Evolutionary conservation across 2,797 vertebrate species (phyloP), one percentile per base, ranked within the genome.

Genomic region (Graptemys geographica): DNA sequence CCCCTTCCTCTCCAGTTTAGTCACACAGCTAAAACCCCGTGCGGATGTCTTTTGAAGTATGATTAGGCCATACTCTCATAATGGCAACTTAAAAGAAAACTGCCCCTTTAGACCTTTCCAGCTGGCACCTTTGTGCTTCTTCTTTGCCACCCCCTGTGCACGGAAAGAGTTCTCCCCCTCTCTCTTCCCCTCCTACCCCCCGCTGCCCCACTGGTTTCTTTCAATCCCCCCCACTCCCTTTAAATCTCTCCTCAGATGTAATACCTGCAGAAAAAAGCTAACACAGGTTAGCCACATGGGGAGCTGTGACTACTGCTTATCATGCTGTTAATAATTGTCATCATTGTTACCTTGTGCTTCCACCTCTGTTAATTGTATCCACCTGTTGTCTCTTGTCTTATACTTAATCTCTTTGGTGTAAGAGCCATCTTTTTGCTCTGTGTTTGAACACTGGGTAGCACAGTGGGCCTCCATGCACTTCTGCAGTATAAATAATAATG

Each of bases 401-500:
- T 27, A 78, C 44, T 49, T 31, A 49, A 28, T 28, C 74, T 49
- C 74, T 31, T 74, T 69, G 56, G 62, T 52, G 31, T 15, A 82
- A 84, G 53, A 85, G 8, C 47, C 0, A 0, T 79, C 93, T 21
- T 87, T 72, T 28, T 93, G 41, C 90, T 56, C 15, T 28, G 74
- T n/a, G 44, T 83, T 93, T 89, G 49, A 79, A 52, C 84, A 1
- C 5, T 1, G 1, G 15, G 28, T 6, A 28, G 49, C 44, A 28
- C 69, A 8, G 19, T 55, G 57, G n/a, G 56, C 76, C 31, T 86
- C 47, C 33, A 10, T 52, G 51, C 2, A 0, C 72, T 88, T 82
- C 65, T 93, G 87, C 86, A 0, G 0, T 79, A 55, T 69, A 80
- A 27, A 19, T 3, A 1, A 59, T 2, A 59, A 59, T 59, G 15